Percentiles rank a stretch among this genome's conserved stretches.
Evolutionary conservation across 1,140 invertebrate genomes (phyloP).

Genomic region (Bradysia coprophila): DNA sequence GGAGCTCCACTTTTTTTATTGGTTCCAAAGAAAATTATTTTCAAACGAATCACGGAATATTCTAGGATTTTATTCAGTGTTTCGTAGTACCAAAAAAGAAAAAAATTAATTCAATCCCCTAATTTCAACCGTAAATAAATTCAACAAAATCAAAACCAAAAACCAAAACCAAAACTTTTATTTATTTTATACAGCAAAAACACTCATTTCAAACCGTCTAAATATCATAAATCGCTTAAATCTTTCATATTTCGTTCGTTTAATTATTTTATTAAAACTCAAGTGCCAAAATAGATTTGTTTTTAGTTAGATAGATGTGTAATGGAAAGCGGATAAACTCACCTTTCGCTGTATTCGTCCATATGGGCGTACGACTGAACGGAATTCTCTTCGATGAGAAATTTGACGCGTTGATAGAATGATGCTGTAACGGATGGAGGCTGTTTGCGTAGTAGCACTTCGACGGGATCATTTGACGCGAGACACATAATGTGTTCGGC

Average conservation of each 20-base stretch:
- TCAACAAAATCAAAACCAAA: not conserved
- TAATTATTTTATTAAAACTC: too few relatives aligned
- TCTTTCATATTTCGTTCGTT: too few relatives aligned
- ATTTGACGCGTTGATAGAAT: slow-evolving; percentile 95
- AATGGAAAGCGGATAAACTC: slow-evolving; percentile 27
- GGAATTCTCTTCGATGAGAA: slow-evolving; percentile 94
- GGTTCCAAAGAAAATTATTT: not conserved
- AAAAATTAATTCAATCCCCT: not conserved
- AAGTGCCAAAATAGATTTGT: too few relatives aligned
- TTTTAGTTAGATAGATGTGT: not conserved
- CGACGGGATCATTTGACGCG: slow-evolving; percentile 84
- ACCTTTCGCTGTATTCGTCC: slow-evolving; percentile 97
- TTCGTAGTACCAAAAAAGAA: not conserved
- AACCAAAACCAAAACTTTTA: not conserved
- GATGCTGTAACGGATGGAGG: slow-evolving; percentile 89
- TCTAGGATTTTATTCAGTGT: not conserved
- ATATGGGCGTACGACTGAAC: slow-evolving; percentile 95
- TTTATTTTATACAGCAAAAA: not conserved
- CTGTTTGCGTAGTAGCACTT: slow-evolving; percentile 86
- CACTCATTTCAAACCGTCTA: not conserved
- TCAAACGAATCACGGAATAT: not conserved
- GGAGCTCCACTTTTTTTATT: not conserved
- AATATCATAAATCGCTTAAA: too few relatives aligned
- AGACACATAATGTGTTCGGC: slow-evolving; percentile 83
- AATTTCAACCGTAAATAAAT: not conserved